A percentile compares a stretch with the other conserved stretches of the same genome.
phyloP scores from a whole-genome alignment of 1,140 invertebrate genomes.

The Neodiprion pinetum region DNA sequence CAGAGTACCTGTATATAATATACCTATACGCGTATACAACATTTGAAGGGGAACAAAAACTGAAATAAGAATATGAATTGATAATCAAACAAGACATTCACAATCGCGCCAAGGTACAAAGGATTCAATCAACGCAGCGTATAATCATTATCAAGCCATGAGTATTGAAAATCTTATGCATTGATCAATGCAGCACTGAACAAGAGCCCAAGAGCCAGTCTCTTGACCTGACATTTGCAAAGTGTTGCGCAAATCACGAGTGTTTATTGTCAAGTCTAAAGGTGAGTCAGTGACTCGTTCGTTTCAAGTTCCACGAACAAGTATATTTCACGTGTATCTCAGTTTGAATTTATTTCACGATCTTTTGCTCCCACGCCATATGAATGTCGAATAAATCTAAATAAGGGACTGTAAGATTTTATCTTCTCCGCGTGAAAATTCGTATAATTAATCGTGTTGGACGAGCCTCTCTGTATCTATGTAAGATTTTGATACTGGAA shows the following conservation, averaged over 20 bases:
- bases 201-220: constrained; percentile 2
- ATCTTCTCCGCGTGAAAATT: too few species aligned
- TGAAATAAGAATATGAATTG: neutral
- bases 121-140: neutral
- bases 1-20: neutral
- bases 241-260: neutral
- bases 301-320: neutral
- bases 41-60: neutral
- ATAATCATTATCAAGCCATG: too few species aligned
- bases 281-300: constrained; percentile 2
- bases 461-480: too few species aligned
- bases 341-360: too few species aligned
- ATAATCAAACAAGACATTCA: neutral
- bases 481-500: too few species aligned
- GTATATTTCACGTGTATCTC: too few species aligned
- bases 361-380: too few species aligned
- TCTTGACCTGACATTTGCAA: constrained; percentile 5
- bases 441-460: too few species aligned
- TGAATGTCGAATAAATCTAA: too few species aligned
- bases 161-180: neutral
- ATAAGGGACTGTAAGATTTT: too few species aligned
- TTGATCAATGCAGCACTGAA: neutral
- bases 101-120: neutral
- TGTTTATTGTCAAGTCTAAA: neutral
- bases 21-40: neutral